Evolutionary conservation across 1,140 invertebrate species (phyloP).

Genomic region (Drosophila sp.): DNA sequence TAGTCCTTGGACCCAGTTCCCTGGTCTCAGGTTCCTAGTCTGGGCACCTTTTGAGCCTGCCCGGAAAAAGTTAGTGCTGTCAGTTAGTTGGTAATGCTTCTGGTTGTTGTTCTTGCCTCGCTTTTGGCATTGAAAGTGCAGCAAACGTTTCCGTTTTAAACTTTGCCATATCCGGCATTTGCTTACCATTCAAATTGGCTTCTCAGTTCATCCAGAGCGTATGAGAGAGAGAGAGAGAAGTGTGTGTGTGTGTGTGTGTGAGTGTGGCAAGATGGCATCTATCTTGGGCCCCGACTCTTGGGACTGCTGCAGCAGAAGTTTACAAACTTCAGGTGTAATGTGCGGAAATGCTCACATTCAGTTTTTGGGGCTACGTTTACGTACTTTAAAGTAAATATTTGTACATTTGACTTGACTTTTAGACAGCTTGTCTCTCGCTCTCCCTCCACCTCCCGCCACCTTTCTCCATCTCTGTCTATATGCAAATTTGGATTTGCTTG

Average conservation of each 20-base stretch:
- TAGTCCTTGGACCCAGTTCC: no score
- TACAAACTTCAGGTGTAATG: slow-evolving; percentile 65
- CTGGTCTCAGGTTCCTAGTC: no score
- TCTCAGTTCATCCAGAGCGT: not conserved
- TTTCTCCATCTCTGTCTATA: not conserved
- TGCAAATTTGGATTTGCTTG: slow-evolving; percentile 50
- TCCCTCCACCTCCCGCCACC: not conserved
- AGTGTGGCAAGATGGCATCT: slow-evolving; percentile 27
- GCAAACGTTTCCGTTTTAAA: slow-evolving; percentile 68
- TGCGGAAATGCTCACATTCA: slow-evolving; percentile 68
- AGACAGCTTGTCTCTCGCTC: slow-evolving; percentile 26
- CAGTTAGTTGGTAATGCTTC: slow-evolving; percentile 30
- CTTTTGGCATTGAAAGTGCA: slow-evolving; percentile 61
- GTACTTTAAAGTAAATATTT: slow-evolving; percentile 66
- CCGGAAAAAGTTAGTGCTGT: slow-evolving; percentile 31
- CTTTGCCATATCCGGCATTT: slow-evolving; percentile 69
- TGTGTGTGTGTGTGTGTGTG: no score
- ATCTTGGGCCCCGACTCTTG: slow-evolving; percentile 30
- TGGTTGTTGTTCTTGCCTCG: slow-evolving; percentile 12
- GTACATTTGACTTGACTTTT: slow-evolving; percentile 47
- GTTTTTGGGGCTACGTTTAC: slow-evolving; percentile 45
- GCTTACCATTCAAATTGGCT: slow-evolving; percentile 67
- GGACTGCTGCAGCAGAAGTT: slow-evolving; percentile 38
- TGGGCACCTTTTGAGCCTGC: slow-evolving; percentile 20
- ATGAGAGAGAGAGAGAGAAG: no score